A percentile compares a stretch with the other conserved stretches of the same genome.
Evolutionary conservation across 2,888 invertebrate species (phyloP).

Genomic region (Trisateles emortualis): DNA sequence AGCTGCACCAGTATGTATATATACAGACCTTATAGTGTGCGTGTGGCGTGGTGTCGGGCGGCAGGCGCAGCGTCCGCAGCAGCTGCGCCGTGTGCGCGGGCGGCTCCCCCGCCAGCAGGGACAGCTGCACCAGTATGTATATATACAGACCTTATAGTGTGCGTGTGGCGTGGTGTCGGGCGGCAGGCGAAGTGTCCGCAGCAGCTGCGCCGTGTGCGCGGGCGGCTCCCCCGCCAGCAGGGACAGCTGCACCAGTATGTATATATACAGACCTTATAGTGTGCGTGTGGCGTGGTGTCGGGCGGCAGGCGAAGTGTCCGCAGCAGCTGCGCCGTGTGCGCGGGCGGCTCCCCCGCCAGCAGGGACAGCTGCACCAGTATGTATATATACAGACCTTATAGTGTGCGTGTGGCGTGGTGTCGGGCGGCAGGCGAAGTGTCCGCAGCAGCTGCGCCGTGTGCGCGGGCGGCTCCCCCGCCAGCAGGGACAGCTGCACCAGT

Average conservation of each 20-base stretch:
- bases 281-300: slow-evolving; percentile 66
- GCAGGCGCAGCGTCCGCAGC: slow-evolving; percentile 64
- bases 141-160: slow-evolving; percentile 57
- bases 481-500: neutral
- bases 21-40: slow-evolving; percentile 63
- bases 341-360: too few relatives aligned
- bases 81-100: too few relatives aligned
- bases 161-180: slow-evolving; percentile 71
- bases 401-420: slow-evolving; percentile 64
- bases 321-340: slow-evolving; percentile 30
- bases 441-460: slow-evolving; percentile 32
- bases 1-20: neutral
- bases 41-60: slow-evolving; percentile 69
- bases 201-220: neutral
- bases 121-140: neutral
- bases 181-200: slow-evolving; percentile 67
- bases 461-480: too few relatives aligned
- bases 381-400: slow-evolving; percentile 55
- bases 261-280: slow-evolving; percentile 56
- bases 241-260: neutral
- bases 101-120: too few relatives aligned
- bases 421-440: slow-evolving; percentile 71
- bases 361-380: neutral
- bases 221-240: too few relatives aligned
- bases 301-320: slow-evolving; percentile 68